phyloP scores from a whole-genome alignment of 2,113 vertebrate genomes.

The Panthera uncia region DNA sequence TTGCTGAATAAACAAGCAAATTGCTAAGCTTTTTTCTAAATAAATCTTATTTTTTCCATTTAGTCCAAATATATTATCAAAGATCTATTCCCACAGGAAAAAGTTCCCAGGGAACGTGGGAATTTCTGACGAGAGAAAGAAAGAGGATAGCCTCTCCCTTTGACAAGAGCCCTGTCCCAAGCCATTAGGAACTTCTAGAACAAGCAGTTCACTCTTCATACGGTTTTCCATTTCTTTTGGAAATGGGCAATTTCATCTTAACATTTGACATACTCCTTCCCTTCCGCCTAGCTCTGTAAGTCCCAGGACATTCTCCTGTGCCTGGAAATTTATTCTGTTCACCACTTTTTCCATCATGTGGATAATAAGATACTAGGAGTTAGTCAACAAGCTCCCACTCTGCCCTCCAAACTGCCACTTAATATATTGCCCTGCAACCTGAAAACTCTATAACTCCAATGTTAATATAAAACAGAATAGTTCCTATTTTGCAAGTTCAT shows the following conservation, averaged over 20 bases:
- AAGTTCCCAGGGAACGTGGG: background rate
- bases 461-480: background rate
- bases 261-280: background rate
- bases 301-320: background rate
- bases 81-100: background rate
- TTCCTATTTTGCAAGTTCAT: background rate
- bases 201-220: background rate
- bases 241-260: background rate
- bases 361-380: background rate
- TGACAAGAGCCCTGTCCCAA: background rate
- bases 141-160: background rate
- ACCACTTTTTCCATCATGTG: background rate
- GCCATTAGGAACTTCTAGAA: background rate
- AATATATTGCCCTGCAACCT: too few species aligned
- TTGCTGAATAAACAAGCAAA: constrained; percentile 38
- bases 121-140: background rate
- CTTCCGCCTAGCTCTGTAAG: background rate
- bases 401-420: background rate
- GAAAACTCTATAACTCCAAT: background rate
- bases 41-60: constrained; percentile 39
- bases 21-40: constrained; percentile 5
- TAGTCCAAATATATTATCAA: constrained; percentile 30
- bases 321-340: background rate
- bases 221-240: constrained; percentile 3
- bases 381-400: background rate